Conservation (phyloP, 2,888 invertebrate genomes). For the Eupithecia subfuscata region DNA sequence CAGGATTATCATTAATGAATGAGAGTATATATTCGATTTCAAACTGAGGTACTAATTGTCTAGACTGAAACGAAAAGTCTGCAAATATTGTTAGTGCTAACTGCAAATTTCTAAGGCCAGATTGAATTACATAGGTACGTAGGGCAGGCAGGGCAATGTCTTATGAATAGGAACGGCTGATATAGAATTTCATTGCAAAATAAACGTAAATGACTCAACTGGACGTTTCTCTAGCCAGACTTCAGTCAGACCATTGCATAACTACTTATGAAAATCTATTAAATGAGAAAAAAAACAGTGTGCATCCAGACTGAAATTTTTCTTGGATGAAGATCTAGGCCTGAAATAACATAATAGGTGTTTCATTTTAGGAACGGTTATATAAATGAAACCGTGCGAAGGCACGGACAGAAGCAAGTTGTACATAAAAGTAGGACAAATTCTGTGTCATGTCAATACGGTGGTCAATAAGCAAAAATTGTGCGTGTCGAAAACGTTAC, state of each 20-base stretch:
- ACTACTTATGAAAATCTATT: not conserved
- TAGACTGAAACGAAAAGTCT: not conserved
- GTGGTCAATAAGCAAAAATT: slow-evolving; percentile 6
- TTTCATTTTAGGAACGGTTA: not conserved
- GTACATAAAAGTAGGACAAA: not conserved
- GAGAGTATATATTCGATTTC: not conserved
- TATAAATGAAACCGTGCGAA: not conserved
- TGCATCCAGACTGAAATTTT: not conserved
- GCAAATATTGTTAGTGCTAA: not conserved
- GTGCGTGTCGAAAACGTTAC: slow-evolving; percentile 48
- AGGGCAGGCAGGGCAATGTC: not conserved
- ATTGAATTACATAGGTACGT: slow-evolving; percentile 5
- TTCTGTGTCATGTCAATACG: not conserved
- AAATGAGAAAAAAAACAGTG: too few species aligned
- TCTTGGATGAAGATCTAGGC: not conserved
- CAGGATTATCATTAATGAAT: not conserved
- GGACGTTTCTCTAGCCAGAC: not conserved
- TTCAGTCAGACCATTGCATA: not conserved
- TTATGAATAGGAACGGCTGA: not conserved
- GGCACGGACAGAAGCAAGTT: not conserved
- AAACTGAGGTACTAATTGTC: not conserved
- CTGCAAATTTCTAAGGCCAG: not conserved
- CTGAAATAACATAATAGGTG: not conserved
- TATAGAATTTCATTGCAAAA: slow-evolving; percentile 31
- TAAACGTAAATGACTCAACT: slow-evolving; percentile 11